A percentile compares a stretch with the other conserved stretches of the same genome.
Conservation (phyloP, 2,797 vertebrate species). For the Gallinago solitaria region DNA sequence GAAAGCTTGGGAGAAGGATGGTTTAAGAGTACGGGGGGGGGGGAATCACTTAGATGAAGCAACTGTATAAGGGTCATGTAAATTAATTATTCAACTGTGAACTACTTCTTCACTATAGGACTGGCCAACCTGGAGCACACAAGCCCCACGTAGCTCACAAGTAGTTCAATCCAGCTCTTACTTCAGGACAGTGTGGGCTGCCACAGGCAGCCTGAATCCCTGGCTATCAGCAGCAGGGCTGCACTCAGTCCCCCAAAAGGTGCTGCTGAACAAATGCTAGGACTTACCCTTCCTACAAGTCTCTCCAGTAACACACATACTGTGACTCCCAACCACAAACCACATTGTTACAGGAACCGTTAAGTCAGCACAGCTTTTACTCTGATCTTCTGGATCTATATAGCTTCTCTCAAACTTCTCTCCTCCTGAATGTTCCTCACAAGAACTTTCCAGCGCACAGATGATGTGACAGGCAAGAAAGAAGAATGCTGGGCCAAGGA, state of each 20-base stretch:
- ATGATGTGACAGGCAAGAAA: background rate
- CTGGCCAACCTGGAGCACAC: background rate
- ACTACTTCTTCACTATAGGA: background rate
- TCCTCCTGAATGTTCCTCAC: background rate
- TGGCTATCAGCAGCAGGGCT: fast-evolving
- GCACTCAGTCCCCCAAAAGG: background rate
- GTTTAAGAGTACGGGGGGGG: background rate
- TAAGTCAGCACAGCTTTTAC: background rate
- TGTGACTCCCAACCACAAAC: background rate
- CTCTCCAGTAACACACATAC: background rate
- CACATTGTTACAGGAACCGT: background rate
- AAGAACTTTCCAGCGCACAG: background rate
- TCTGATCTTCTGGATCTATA: background rate
- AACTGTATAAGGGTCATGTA: background rate
- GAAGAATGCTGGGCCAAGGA: background rate
- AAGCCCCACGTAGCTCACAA: fast-evolving
- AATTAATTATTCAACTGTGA: background rate
- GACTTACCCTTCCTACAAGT: background rate
- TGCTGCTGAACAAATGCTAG: background rate
- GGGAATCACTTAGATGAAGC: background rate
- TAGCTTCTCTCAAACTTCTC: background rate
- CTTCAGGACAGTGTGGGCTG: background rate
- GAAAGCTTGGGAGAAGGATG: background rate
- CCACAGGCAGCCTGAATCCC: fast-evolving
- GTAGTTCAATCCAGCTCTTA: background rate